Evolutionary conservation across 2,113 vertebrate genomes (phyloP).

Genomic region (Corydoras maculifer): DNA sequence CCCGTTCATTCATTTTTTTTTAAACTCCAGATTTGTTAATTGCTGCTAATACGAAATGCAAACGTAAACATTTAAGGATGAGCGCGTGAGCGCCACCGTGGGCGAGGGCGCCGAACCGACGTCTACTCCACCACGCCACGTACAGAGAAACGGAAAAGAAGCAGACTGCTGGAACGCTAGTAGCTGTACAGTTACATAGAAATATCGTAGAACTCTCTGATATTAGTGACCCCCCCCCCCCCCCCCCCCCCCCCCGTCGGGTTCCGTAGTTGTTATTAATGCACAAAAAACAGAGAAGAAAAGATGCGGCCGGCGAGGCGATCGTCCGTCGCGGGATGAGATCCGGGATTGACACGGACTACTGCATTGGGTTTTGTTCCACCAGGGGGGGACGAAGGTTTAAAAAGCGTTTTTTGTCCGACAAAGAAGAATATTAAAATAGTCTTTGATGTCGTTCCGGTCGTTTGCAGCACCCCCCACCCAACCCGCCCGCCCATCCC

Average conservation of each 20-base stretch:
- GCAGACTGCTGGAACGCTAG: conserved; percentile 81
- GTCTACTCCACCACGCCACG: conserved; percentile 73
- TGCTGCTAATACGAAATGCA: conserved; percentile 17
- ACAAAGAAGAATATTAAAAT: conserved; percentile 80
- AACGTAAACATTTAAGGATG: conserved; percentile 52
- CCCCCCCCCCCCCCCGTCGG: conserved; percentile 31
- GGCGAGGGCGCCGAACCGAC: conserved; percentile 26
- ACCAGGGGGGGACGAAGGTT: conserved; percentile 65
- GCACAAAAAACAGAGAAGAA: conserved; percentile 69
- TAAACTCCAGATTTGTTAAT: not conserved
- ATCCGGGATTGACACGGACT: too few relatives aligned
- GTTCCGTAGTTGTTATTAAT: too few relatives aligned
- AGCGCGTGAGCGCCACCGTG: conserved; percentile 38
- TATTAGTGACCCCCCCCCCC: conserved; percentile 76
- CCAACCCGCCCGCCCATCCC: too few relatives aligned
- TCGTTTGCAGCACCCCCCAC: conserved; percentile 48
- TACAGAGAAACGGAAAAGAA: conserved; percentile 89
- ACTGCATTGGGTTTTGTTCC: too few relatives aligned
- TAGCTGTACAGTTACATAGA: conserved; percentile 99
- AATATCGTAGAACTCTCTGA: conserved; percentile 84
- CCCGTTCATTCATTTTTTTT: not conserved
- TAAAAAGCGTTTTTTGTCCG: conserved; percentile 68
- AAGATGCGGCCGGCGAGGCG: too few relatives aligned
- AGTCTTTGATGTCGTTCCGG: conserved; percentile 55
- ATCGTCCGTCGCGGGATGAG: too few relatives aligned